A percentile compares a stretch with the other conserved stretches of the same genome.
Evolutionary conservation across 1,140 invertebrate species (phyloP).

Genomic region (Ericerus pela): DNA sequence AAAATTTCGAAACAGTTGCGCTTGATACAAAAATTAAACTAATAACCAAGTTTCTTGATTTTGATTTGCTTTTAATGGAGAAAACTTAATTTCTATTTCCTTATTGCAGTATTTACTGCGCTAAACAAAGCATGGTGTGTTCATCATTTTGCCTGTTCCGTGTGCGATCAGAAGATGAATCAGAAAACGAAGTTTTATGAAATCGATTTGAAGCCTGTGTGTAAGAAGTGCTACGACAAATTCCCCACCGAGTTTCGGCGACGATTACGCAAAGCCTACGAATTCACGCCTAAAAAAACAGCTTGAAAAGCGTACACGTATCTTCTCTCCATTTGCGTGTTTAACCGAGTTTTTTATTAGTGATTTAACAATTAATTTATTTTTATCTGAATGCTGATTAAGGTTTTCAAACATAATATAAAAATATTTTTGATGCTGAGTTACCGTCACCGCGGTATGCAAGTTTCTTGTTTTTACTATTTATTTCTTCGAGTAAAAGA

Average conservation of each 20-base stretch:
- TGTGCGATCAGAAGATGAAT: conserved; percentile 94
- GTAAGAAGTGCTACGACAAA: conserved; percentile 96
- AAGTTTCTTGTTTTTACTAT: no score
- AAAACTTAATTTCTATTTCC: neutral
- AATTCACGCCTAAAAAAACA: conserved; percentile 31
- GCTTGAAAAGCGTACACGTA: neutral
- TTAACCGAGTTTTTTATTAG: no score
- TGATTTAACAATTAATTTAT: no score
- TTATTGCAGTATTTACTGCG: conserved; percentile 81
- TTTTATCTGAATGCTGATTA: no score
- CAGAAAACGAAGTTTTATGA: conserved; percentile 99
- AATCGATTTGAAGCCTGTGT: conserved; percentile 94
- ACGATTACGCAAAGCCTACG: conserved; percentile 61
- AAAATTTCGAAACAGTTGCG: neutral
- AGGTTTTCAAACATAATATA: no score
- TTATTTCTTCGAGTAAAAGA: no score
- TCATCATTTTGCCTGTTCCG: conserved; percentile 95
- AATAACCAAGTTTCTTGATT: neutral
- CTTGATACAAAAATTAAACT: neutral
- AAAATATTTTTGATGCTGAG: no score
- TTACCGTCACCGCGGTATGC: no score
- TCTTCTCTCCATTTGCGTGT: no score
- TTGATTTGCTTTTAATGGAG: neutral
- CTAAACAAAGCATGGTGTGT: conserved; percentile 99
- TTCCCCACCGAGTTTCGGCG: conserved; percentile 89